A percentile compares a stretch with the other conserved stretches of the same genome.
Conservation (phyloP, 2,888 invertebrate genomes). For the Heliconius charithonia region DNA sequence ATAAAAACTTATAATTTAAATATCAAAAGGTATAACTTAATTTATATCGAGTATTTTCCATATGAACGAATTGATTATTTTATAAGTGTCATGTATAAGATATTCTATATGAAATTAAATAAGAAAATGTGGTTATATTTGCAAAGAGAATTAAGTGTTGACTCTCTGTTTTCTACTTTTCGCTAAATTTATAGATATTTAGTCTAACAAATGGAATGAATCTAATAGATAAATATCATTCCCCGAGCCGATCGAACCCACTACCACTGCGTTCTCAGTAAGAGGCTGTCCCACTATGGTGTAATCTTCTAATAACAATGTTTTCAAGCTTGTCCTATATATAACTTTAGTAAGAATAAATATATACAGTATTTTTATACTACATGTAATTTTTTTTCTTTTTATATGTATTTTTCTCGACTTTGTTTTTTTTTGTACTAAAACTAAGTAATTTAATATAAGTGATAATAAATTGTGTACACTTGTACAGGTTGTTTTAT, state of each 20-base stretch:
- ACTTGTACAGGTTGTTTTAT: conserved; percentile 58
- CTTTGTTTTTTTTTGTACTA: conserved; percentile 72
- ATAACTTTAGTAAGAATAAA: conserved; percentile 44
- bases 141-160: background rate
- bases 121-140: background rate
- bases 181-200: no score
- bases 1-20: background rate
- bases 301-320: conserved; percentile 36
- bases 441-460: conserved; percentile 65
- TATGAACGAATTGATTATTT: conserved; percentile 4
- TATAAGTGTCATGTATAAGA: background rate
- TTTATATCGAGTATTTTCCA: background rate
- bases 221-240: no score
- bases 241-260: background rate
- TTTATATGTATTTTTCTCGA: conserved; percentile 44
- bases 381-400: conserved; percentile 66
- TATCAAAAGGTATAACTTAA: background rate
- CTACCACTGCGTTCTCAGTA: background rate
- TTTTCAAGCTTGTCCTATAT: conserved; percentile 53
- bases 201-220: no score
- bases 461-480: conserved; percentile 79
- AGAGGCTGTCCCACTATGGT: no score
- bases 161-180: background rate
- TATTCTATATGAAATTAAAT: background rate
- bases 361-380: conserved; percentile 77